phyloP scores from a whole-genome alignment of 2,797 vertebrate genomes.

The Meda fulgida region DNA sequence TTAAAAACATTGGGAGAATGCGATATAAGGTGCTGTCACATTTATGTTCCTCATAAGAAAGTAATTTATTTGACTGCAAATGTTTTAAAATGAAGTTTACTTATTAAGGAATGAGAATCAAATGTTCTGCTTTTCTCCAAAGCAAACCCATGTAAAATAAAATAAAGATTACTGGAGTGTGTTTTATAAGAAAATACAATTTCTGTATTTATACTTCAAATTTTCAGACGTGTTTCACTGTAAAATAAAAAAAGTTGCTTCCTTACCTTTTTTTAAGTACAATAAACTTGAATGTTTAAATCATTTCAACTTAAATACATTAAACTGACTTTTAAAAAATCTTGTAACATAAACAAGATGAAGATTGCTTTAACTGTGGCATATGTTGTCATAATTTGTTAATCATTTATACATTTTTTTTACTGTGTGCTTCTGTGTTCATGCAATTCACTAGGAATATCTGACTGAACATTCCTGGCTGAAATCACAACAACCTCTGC shows the following conservation, averaged over 20 bases:
- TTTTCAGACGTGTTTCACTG: not conserved
- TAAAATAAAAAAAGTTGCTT: not conserved
- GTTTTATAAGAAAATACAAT: not conserved
- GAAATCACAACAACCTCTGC: not conserved
- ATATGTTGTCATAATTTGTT: not conserved
- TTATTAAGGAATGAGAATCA: not conserved
- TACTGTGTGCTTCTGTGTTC: no score
- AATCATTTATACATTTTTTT: not conserved
- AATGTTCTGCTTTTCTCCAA: not conserved
- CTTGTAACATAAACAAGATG: no score
- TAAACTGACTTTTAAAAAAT: no score
- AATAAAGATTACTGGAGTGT: not conserved
- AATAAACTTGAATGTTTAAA: no score
- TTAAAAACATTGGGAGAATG: not conserved
- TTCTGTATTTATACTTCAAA: not conserved
- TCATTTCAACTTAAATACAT: not conserved
- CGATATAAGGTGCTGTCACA: not conserved
- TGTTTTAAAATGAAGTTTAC: not conserved
- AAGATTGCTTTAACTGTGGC: not conserved
- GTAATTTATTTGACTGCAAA: not conserved
- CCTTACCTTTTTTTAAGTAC: no score
- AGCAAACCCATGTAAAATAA: not conserved
- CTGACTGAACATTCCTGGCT: not conserved
- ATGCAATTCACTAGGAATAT: no score
- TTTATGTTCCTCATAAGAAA: not conserved